Evolutionary conservation across 2,888 invertebrate genomes (phyloP).

Genomic region (Drosophila kuntzei): DNA sequence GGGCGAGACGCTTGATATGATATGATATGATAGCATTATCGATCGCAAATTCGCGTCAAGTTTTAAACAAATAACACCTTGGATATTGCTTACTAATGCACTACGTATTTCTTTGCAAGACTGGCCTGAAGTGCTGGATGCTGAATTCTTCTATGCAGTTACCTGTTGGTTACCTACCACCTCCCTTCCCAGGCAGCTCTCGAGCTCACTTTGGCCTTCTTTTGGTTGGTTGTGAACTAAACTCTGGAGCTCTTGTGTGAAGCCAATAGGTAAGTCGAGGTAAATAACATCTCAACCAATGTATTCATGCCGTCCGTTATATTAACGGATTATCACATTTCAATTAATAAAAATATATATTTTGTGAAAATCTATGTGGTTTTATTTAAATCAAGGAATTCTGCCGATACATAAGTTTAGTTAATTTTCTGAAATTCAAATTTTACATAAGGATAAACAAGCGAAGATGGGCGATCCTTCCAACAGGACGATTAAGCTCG

Average conservation of each 20-base stretch:
- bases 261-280: slow-evolving; percentile 60
- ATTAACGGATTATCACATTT: not conserved
- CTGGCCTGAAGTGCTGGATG: slow-evolving; percentile 69
- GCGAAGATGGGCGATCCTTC: no score
- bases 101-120: slow-evolving; percentile 78
- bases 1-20: slow-evolving; percentile 36
- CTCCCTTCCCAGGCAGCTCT: slow-evolving; percentile 34
- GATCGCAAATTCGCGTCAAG: slow-evolving; percentile 42
- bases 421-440: no score
- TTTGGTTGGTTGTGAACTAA: slow-evolving; percentile 41
- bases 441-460: no score
- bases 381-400: not conserved
- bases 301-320: not conserved
- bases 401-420: no score
- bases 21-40: slow-evolving; percentile 38
- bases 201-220: slow-evolving; percentile 41
- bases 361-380: not conserved
- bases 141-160: slow-evolving; percentile 46
- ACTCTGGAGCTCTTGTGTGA: slow-evolving; percentile 30
- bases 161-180: slow-evolving; percentile 2
- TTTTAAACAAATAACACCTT: slow-evolving; percentile 25
- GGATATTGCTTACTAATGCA: slow-evolving; percentile 67
- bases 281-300: slow-evolving; percentile 29
- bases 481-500: not conserved
- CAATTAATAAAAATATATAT: slow-evolving; percentile 23